phyloP scores from a whole-genome alignment of 92 coral and sea anemone genomes.

The Umimayanthus chanpuru region DNA sequence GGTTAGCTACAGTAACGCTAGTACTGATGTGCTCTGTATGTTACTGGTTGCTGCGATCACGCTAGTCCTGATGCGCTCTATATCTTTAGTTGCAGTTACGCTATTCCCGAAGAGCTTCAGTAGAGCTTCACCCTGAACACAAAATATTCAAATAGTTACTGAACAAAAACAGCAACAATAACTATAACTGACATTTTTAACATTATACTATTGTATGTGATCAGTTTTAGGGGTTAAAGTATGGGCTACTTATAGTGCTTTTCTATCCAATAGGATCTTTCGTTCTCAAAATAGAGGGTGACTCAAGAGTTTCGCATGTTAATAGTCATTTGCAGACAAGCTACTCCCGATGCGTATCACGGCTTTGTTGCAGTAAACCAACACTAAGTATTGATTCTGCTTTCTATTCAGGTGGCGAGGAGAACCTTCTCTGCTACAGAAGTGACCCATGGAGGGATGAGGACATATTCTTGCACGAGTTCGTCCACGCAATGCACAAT shows the following conservation, averaged over 20 bases:
- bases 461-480: slow-evolving; percentile 97
- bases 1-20: not conserved
- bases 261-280: too few species aligned
- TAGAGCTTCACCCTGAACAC: too few species aligned
- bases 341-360: not conserved
- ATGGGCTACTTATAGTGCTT: too few species aligned
- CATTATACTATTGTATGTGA: too few species aligned
- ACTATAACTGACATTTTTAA: too few species aligned
- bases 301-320: too few species aligned
- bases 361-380: not conserved
- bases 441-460: slow-evolving; percentile 85
- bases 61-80: too few species aligned
- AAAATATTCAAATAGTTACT: too few species aligned
- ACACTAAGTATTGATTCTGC: not conserved
- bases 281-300: too few species aligned
- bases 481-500: slow-evolving; percentile 91
- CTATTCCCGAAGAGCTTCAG: not conserved
- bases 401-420: slow-evolving; percentile 83
- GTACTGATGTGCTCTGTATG: not conserved
- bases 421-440: slow-evolving; percentile 79
- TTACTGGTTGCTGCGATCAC: not conserved
- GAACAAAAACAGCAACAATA: too few species aligned
- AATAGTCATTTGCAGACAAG: not conserved
- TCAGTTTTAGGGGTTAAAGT: too few species aligned
- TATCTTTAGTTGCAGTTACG: not conserved